Base-by-base conservation (phyloP, 2,888 invertebrate species). In the Melanotus villosus region DNA sequence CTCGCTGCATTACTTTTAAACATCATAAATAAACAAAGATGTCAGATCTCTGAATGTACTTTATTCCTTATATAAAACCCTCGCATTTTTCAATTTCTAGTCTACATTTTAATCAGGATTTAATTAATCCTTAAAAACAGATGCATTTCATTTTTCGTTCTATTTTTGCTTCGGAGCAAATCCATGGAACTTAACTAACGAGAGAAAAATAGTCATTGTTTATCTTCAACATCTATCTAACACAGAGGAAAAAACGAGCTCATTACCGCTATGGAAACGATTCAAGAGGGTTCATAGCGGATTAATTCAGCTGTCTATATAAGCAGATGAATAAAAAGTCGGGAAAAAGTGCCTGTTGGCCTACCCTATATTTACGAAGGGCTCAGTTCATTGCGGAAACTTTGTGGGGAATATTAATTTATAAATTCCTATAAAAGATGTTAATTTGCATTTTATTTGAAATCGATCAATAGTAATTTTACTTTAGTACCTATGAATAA, bases 361-460 rank as follows among this genome's bases (percentile, higher is more conserved):
- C 14, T 12, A 38, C 12, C 14, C 14, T 38, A 12, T 38, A 26
- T 12, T 5, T 14, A 12, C 14, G 38, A 38, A 26, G 43, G 43
- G 43, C 18, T 43, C 5, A n/a, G 23, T 47, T 21, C 12, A 47
- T 47, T 47, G 23, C 23, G 47, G 47, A 47, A 47, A 47, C 23
- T 47, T 23, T 47, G 7, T 19, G 14, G 47, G 18, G 47, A 47
- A 47, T 47, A 47, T 47, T 12, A 47, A 26, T 47, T 47, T 47
- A 1, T n/a, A 23, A 12, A 47, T 19, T 21, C n/a, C 4, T 1
- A 23, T n/a, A 12, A 3, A 1, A 18, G 18, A 21, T 18, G 18
- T n/a, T 5, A 21, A 45, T 10, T 19, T n/a, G 14, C 14, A 47
- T 45, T 45, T 9, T 45, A 45, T 47, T 47, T 12, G 2, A 6